Base-by-base conservation (phyloP, 2,113 vertebrate genomes). In the Carassius carassius region DNA sequence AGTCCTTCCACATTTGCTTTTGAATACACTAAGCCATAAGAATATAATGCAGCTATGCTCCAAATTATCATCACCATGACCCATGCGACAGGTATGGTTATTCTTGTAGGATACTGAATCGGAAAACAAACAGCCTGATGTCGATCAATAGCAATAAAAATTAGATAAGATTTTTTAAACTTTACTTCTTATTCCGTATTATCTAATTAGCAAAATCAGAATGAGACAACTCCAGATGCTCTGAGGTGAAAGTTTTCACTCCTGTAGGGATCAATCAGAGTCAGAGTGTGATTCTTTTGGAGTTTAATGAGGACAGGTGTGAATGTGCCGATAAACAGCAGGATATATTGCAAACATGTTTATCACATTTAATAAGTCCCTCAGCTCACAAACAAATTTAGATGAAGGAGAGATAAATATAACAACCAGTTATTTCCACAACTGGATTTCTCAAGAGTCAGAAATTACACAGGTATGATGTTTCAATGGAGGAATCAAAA, bases 61-160 rank as follows among this genome's bases (percentile, higher is more conserved):
- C 91, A 92, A n/a, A 89, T 89, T 6, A 84, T 29, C 29, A 69
- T 49, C 35, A 80, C 79, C 89, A 92, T 89, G 12, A 88, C 2
- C 78, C 41, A 44, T 12, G 88, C 88, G 19, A 88, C 35, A 41
- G 84, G 41, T 32, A 89, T 78, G 17, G 90, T 92, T 37, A 92
- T 78, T 79, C 32, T 84, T 23, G 49, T 79, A 44, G 78, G 49
- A 47, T 92, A 92, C 21, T 76, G 87, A 58, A 92, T 84, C 0
- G 90, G 90, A 70, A 88, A 79, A 65, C 90, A 91, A 23, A 92
- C 84, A 41, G 89, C 86, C 65, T 89, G 83, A 72, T 90, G 78
- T 51, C 90, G 81, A 54, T 92, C 92, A 25, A 90, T 58, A 21
- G 91, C 90, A 32, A 92, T 92, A 29, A 69, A 92, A 62, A 92